Conservation (phyloP, 2,113 vertebrate genomes). For the Polypterus bichir region DNA sequence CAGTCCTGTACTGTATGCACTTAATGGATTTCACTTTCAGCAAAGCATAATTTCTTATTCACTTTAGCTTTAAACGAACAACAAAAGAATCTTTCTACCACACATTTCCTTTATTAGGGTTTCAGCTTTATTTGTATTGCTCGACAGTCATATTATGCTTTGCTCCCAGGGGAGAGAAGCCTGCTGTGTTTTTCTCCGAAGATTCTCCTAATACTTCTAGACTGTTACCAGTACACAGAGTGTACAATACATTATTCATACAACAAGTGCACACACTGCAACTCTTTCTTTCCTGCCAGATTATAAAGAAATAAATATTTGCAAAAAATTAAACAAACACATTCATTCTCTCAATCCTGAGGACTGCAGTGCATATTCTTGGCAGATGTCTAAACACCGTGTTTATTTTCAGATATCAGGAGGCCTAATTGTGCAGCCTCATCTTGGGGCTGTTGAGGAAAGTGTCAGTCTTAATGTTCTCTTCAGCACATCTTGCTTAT, state of each 20-base stretch:
- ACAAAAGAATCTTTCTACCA: neutral
- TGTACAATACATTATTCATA: conserved; percentile 7
- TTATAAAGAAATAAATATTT: conserved; percentile 7
- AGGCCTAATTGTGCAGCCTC: conserved; percentile 5
- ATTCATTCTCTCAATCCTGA: conserved; percentile 5
- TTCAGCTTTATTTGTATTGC: conserved; percentile 1
- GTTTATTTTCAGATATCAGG: conserved; percentile 5
- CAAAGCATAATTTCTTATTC: neutral
- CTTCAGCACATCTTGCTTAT: conserved; percentile 33
- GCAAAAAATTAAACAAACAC: conserved; percentile 5
- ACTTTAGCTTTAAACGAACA: conserved; percentile 6
- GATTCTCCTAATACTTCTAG: neutral
- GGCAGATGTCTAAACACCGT: conserved; percentile 6
- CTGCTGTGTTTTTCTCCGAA: neutral
- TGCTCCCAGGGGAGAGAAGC: neutral
- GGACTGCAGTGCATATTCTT: conserved; percentile 3
- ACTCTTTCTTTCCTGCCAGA: conserved; percentile 1
- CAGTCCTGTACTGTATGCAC: too few species aligned
- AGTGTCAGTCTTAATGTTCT: conserved; percentile 24
- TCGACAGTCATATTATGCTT: neutral
- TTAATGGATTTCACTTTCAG: neutral
- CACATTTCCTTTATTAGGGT: conserved; percentile 2
- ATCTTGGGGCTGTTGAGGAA: conserved; percentile 31
- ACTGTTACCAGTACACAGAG: conserved; percentile 1
- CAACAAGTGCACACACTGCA: neutral